Base-by-base conservation (phyloP, 2,888 invertebrate species). In the Schrankia costaestrigalis region DNA sequence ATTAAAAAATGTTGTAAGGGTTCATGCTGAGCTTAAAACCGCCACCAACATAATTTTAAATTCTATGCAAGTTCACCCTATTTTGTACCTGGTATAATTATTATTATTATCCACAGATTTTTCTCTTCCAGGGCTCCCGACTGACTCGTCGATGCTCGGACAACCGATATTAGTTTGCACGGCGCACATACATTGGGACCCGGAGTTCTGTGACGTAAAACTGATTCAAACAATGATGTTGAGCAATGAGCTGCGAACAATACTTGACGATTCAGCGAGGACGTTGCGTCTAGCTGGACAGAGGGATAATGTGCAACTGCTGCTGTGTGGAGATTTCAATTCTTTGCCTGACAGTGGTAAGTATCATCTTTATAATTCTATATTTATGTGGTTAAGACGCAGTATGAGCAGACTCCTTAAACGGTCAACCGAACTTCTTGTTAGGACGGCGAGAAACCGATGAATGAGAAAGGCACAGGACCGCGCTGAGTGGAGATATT, bases 141-240 rank as follows among this genome's bases (percentile, higher is more conserved):
- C 92, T 6, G 95, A 97, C 71, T 90, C 93, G 53, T 91, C 91
- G 45, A 93, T 92, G 85, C 90, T 93, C 54, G 92, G 92, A 56
- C 96, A 96, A 72, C 96, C 96, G 11, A 90, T 99, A 43, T 89
- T 99, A 41, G 97, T 99, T 31, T 98, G 98, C 81, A 99, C 98
- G 15, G 98, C 99, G 18, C 99, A 99, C 86, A 97, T 99, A 63
- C 99, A 99, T 82, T 99, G 99, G 99, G 99, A 99, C 90, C 99
- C 99, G 0, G 98, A 99, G 88, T 99, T 94, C 86, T 98, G 98
- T 78, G 99, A 99, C 86, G 99, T 99, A 27, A 99, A 99, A 85
- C 91, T 99, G 26, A 98, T 99, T 52, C 99, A 99, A 86, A 97
- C 98, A 18, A 98, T 99, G 95, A 98, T 99, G 98, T 87, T 99